Evolutionary conservation across 2,113 vertebrate genomes (phyloP), one percentile per base, ranked within the genome.

Genomic region (Oenanthe melanoleuca): DNA sequence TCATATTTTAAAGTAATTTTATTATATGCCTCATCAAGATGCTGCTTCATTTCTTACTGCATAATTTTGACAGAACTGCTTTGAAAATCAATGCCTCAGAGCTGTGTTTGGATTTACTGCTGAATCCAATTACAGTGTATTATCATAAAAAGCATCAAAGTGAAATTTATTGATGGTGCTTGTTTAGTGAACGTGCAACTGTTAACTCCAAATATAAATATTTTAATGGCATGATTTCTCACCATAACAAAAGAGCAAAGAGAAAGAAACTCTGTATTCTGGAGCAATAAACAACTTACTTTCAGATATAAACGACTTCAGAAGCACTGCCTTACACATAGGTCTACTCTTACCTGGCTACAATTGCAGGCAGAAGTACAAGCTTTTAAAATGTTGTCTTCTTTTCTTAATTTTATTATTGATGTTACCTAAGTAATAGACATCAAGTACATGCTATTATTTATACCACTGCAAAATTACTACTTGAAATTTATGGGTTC

Each of bases 71-170:
- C 91, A 96, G 81, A 96, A 94, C 19, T 7, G 6, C 92, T 97
- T 92, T 59, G 78, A 97, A 97, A 97, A 97, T 96, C 97, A 97
- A 86, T 97, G 94, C 95, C 91, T 97, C 31, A 93, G 92, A 97
- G 94, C 80, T 95, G 67, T 97, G 67, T 97, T 98, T 98, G 94
- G 91, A 97, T 97, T 98, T 97, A 95, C 86, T 97, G 84, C 75
- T 97, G 93, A 97, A 98, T 97, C 95, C 94, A 98, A 97, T 98
- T 98, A 97, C 60, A 94, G 73, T 67, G 44, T 65, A 97, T 97
- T 97, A 97, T 98, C 96, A 97, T 98, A 97, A 97, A 97, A 97
- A 86, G 34, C 92, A 97, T 97, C 95, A 97, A 96, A 97, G 78
- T 97, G 93, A 97, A 98, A 96, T 97, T 97, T 97, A 97, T 97